These are phyloP conservation scores for Deroplatys truncata DNA, from an alignment of 2,888 invertebrate species.

Conservation along the genomic window DNA sequence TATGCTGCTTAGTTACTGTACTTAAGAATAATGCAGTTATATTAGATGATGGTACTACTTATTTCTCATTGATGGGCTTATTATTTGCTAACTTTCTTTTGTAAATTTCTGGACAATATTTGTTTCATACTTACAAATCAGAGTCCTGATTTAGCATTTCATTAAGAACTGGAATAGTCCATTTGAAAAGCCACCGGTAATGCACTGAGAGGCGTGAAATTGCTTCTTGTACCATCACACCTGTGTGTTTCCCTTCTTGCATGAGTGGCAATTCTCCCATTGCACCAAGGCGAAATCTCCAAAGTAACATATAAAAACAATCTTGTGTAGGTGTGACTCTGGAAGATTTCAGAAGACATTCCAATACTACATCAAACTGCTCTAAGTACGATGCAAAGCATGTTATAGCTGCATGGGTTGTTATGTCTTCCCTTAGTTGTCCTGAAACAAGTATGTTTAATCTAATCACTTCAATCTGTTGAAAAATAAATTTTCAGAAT, in stretches of 20 bases:
- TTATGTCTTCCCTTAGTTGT: neutral
- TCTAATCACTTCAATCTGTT: no score
- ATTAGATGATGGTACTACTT: no score
- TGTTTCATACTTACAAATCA: neutral
- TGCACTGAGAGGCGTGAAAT: conserved; percentile 62
- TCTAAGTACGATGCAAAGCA: conserved; percentile 42
- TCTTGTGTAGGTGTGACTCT: neutral
- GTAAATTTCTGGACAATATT: no score
- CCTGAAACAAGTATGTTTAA: neutral
- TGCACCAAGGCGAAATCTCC: conserved; percentile 51
- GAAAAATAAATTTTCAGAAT: no score
- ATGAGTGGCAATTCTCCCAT: conserved; percentile 43
- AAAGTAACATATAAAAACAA: conserved; percentile 34
- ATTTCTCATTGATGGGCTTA: no score
- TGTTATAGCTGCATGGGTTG: neutral
- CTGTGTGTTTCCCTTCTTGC: conserved; percentile 38
- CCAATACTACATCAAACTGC: conserved; percentile 48
- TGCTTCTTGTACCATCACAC: conserved; percentile 45
- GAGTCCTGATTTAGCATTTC: neutral
- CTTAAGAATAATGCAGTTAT: no score
- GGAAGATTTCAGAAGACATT: conserved; percentile 40
- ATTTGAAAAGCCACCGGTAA: conserved; percentile 70
- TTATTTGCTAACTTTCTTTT: no score
- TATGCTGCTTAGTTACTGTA: no score
- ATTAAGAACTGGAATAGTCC: conserved; percentile 46